phyloP scores from a whole-genome alignment of 2,888 invertebrate genomes.

The Drosophila hamatofila region DNA sequence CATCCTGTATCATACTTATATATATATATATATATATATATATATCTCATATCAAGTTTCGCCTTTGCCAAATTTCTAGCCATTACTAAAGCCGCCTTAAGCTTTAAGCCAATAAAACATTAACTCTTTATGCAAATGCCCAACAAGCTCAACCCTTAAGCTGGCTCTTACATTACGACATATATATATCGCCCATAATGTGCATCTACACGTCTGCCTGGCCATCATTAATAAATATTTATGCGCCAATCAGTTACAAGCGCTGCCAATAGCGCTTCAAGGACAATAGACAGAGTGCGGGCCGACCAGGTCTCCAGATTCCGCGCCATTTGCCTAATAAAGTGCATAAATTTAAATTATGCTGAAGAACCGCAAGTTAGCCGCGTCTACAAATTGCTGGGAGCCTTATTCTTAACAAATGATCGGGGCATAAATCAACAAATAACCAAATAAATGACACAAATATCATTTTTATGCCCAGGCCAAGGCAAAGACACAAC shows the following conservation, averaged over 20 bases:
- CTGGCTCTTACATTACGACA: constrained; percentile 10
- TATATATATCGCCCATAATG: constrained; percentile 13
- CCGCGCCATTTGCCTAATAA: constrained; percentile 59
- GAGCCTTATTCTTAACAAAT: constrained; percentile 52
- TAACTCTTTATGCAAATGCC: not conserved
- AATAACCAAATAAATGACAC: constrained; percentile 72
- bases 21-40: too few relatives aligned
- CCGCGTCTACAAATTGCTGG: constrained; percentile 51
- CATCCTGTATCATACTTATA: not conserved
- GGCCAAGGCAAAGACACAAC: constrained; percentile 24
- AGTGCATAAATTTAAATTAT: constrained; percentile 71
- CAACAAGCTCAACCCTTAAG: constrained; percentile 35
- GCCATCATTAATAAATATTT: constrained; percentile 68
- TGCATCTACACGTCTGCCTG: not conserved
- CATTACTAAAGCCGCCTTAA: constrained; percentile 5
- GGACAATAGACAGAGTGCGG: not conserved
- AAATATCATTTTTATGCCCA: constrained; percentile 65
- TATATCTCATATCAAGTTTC: not conserved
- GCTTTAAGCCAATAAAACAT: constrained; percentile 16
- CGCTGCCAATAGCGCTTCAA: constrained; percentile 28
- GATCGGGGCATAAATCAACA: constrained; percentile 64
- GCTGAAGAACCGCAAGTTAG: constrained; percentile 52
- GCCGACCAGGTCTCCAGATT: constrained; percentile 19
- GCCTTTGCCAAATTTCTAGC: not conserved
- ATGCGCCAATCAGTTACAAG: constrained; percentile 61